A percentile compares a stretch with the other conserved stretches of the same genome.
These are phyloP conservation scores for Trichopria drosophilae DNA, from an alignment of 2,888 invertebrate genomes.

Conservation along the genomic window DNA sequence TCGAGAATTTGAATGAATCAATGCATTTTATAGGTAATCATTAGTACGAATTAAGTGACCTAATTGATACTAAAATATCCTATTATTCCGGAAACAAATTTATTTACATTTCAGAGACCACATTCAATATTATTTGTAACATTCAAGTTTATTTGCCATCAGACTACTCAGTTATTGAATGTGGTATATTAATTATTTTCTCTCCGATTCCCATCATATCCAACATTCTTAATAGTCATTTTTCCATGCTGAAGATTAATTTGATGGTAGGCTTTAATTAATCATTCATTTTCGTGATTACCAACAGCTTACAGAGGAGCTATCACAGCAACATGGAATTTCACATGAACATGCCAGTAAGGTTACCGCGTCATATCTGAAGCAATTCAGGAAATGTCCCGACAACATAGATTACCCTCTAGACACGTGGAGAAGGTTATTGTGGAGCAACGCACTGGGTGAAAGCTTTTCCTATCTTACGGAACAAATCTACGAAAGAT, in stretches of 20 bases:
- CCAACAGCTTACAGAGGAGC: slow-evolving; percentile 62
- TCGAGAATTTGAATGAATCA: slow-evolving; percentile 58
- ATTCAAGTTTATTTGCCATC: slow-evolving; percentile 11
- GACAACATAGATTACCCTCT: slow-evolving; percentile 74
- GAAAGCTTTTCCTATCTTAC: slow-evolving; percentile 72
- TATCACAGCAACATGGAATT: slow-evolving; percentile 69
- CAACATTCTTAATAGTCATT: slow-evolving; percentile 7
- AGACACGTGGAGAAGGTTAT: slow-evolving; percentile 75
- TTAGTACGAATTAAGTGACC: slow-evolving; percentile 56
- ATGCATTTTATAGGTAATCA: slow-evolving; percentile 59
- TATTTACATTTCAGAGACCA: slow-evolving; percentile 39
- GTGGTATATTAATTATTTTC: slow-evolving; percentile 20
- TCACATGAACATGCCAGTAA: slow-evolving; percentile 67
- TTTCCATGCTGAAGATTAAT: slow-evolving; percentile 14
- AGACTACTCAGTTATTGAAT: no score
- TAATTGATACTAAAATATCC: slow-evolving; percentile 43
- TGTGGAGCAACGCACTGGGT: slow-evolving; percentile 80
- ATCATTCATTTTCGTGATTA: slow-evolving; percentile 26
- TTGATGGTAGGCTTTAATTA: slow-evolving; percentile 24
- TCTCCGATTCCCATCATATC: slow-evolving; percentile 21
- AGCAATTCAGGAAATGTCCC: slow-evolving; percentile 78
- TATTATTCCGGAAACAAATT: slow-evolving; percentile 36
- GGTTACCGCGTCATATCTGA: slow-evolving; percentile 71
- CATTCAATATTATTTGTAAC: slow-evolving; percentile 39
- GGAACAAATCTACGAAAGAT: slow-evolving; percentile 73